Percentiles rank a stretch among this genome's conserved stretches.
Conservation (phyloP, 1,140 invertebrate genomes). For the Helicorthomorpha holstii region DNA sequence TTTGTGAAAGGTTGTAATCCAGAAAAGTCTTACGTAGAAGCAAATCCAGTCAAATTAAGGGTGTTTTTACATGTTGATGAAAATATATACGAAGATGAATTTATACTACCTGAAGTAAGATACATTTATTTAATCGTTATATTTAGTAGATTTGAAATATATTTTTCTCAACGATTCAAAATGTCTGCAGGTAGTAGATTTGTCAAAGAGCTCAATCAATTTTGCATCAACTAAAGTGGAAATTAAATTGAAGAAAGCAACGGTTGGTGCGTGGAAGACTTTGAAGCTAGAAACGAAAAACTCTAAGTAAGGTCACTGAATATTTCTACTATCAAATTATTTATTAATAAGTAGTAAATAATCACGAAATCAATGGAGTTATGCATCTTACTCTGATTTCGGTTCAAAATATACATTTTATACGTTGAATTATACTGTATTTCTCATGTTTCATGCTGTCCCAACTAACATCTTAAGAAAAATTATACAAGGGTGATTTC, state of each 20-base stretch:
- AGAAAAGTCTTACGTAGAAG: slow-evolving; percentile 47
- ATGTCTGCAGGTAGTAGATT: slow-evolving; percentile 24
- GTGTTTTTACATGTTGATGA: slow-evolving; percentile 62
- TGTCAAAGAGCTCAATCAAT: slow-evolving; percentile 42
- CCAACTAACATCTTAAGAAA: too few species aligned
- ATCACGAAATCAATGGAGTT: too few species aligned
- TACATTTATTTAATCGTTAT: slow-evolving; percentile 14
- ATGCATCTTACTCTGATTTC: too few species aligned
- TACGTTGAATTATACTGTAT: too few species aligned
- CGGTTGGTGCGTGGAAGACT: slow-evolving; percentile 60
- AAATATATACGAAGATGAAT: slow-evolving; percentile 54
- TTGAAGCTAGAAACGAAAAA: slow-evolving; percentile 28
- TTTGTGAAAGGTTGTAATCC: slow-evolving; percentile 84
- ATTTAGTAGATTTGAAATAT: slow-evolving; percentile 47
- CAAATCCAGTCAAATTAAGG: slow-evolving; percentile 67
- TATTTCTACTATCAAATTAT: too few species aligned
- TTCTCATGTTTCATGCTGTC: too few species aligned
- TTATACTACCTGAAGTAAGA: slow-evolving; percentile 70
- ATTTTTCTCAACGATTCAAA: neutral
- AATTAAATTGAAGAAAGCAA: slow-evolving; percentile 76
- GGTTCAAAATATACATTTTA: too few species aligned
- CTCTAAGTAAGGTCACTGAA: too few species aligned
- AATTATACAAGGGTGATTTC: too few species aligned
- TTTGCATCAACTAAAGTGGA: slow-evolving; percentile 91
- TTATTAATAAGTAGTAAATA: too few species aligned